phyloP scores from a whole-genome alignment of 1,140 invertebrate species.

The Ceratitis capitata region DNA sequence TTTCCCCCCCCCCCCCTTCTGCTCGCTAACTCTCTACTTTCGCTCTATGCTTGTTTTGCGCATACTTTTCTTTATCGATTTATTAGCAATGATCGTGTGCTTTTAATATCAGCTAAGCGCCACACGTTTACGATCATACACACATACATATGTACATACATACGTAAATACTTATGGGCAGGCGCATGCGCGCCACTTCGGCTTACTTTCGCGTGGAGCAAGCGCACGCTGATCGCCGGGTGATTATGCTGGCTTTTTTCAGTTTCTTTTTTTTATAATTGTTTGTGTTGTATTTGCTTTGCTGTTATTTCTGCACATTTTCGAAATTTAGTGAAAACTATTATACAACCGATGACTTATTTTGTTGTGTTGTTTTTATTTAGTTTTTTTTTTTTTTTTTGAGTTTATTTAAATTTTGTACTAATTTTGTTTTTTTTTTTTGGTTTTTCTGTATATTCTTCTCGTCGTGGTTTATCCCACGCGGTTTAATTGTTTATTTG shows the following conservation, averaged over 20 bases:
- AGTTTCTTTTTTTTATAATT: not conserved
- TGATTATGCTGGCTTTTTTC: not conserved
- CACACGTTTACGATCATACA: not conserved
- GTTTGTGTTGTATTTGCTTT: not conserved
- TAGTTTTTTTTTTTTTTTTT: not conserved
- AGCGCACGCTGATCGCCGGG: not conserved
- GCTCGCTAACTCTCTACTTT: not conserved
- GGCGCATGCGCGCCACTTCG: not conserved
- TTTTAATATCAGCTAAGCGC: not conserved
- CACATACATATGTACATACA: not conserved
- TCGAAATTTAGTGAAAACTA: conserved; percentile 29
- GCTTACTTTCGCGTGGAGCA: not conserved
- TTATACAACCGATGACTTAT: not conserved
- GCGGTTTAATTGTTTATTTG: not conserved
- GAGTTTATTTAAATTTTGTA: not conserved
- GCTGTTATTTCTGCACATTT: not conserved
- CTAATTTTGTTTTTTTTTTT: not conserved
- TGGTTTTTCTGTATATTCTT: not conserved
- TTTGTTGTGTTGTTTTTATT: not conserved
- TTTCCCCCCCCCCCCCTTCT: not conserved
- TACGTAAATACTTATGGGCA: not conserved
- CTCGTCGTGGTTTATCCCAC: not conserved
- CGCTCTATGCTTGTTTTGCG: not conserved
- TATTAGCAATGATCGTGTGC: not conserved
- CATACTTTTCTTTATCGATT: not conserved